These are phyloP conservation scores for Aphis craccivora DNA, from an alignment of 1,140 invertebrate genomes.

Conservation along the genomic window DNA sequence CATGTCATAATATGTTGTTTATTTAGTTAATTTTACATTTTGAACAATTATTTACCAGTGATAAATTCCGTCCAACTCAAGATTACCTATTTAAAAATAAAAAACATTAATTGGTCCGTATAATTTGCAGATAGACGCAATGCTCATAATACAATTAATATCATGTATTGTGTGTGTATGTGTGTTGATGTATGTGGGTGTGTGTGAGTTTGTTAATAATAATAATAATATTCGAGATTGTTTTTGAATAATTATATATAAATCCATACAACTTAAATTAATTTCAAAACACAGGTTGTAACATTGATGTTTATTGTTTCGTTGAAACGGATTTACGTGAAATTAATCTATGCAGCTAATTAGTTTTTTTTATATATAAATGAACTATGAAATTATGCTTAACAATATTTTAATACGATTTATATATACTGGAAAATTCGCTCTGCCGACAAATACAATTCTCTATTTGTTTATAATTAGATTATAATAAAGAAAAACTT, in stretches of 20 bases:
- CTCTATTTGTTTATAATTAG: background rate
- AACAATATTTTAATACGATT: constrained; percentile 11
- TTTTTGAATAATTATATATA: constrained; percentile 22
- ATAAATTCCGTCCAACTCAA: background rate
- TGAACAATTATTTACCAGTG: background rate
- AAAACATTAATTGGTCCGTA: background rate
- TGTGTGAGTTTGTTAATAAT: background rate
- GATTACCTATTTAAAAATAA: background rate
- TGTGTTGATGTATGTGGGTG: background rate
- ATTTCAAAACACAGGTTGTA: background rate
- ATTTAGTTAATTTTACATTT: background rate
- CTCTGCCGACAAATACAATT: background rate
- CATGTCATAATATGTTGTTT: too few relatives aligned
- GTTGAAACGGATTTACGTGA: background rate
- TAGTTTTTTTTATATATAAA: background rate
- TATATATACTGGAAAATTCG: background rate
- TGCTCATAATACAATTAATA: background rate
- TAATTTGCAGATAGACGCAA: background rate
- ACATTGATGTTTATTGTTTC: background rate
- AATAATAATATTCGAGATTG: background rate
- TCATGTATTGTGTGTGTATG: background rate
- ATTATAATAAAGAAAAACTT: constrained; percentile 9
- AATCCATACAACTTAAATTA: background rate
- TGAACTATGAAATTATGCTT: background rate
- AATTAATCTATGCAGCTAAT: background rate